Evolutionary conservation across 2,888 invertebrate genomes (phyloP), one percentile per base, ranked within the genome.

Genomic region (Scaptodrosophila latifasciaeformis): DNA sequence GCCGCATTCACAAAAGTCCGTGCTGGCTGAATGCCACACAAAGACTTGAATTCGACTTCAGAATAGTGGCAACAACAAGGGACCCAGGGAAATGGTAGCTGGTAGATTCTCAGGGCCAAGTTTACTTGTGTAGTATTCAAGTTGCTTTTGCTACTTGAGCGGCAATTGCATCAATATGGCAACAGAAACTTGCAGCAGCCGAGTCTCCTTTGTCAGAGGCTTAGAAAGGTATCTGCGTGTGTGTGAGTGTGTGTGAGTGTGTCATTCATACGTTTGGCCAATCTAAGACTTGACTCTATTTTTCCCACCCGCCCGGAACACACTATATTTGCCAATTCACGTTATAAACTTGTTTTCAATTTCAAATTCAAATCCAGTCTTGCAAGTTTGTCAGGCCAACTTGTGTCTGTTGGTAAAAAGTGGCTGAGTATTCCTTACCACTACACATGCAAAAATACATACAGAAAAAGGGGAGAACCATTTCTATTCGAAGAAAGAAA

Each of bases 271-370:
- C 68, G 48, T 65, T 51, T 67, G 55, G 13, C 24, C 24, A n/a
- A n/a, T n/a, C n/a, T n/a, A n/a, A n/a, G n/a, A n/a, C n/a, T n/a
- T n/a, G n/a, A n/a, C 12, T 30, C 39, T 17, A 24, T 7, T 12
- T 9, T 6, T 12, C 9, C 30, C 12, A 18, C 34, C 10, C 42
- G 10, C 30, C 31, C 31, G 27, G 35, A 27, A 40, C 12, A 17
- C 15, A 17, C 54, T 62, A 56, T 71, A 75, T 70, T 71, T 70
- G 69, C 69, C 72, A 62, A 71, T 71, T 67, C 76, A 67, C 58
- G 72, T 69, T 75, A 61, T 76, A 76, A 71, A 71, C 76, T 76
- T 71, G 70, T 76, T 71, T 71, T 71, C 70, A 71, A 71, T 71
- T 71, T 68, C 68, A 68, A 76, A 70, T 75, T 68, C 69, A 70